phyloP scores from a whole-genome alignment of 35 echinoderm and acorn worm genomes.

The Ophiothrix spiculata region DNA sequence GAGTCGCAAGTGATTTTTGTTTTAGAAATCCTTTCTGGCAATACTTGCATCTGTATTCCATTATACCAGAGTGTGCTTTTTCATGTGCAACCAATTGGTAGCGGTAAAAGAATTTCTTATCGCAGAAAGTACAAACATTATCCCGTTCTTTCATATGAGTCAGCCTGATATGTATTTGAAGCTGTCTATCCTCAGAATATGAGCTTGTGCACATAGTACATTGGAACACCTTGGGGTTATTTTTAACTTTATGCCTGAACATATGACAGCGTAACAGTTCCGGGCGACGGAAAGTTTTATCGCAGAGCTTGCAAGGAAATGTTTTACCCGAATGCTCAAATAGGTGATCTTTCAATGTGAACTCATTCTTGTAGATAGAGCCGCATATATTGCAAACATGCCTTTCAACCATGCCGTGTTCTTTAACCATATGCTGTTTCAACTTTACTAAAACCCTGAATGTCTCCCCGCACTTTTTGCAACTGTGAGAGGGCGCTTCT shows the following conservation, averaged over 20 bases:
- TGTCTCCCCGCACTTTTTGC: not conserved
- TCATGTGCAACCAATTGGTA: not conserved
- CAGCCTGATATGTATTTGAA: not conserved
- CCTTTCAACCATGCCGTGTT: not conserved
- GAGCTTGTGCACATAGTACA: not conserved
- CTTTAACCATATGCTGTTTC: not conserved
- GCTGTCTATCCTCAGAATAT: not conserved
- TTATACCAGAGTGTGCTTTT: not conserved
- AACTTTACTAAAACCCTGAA: not conserved
- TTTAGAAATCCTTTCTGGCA: not conserved
- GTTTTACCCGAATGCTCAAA: not conserved
- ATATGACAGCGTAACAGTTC: not conserved
- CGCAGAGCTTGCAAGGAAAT: not conserved
- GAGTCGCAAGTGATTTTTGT: not conserved
- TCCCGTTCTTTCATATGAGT: conserved; percentile 8
- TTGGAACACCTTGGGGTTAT: not conserved
- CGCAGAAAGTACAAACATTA: not conserved
- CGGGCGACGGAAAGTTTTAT: not conserved
- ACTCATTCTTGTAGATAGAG: not conserved
- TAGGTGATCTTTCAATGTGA: not conserved
- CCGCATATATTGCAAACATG: not conserved
- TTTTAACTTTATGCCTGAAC: not conserved
- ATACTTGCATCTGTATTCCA: not conserved
- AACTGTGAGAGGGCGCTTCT: not conserved
- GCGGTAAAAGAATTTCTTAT: not conserved